A percentile compares a stretch with the other conserved stretches of the same genome.
Evolutionary conservation across 2,797 vertebrate species (phyloP).

Genomic region (Otus scops): DNA sequence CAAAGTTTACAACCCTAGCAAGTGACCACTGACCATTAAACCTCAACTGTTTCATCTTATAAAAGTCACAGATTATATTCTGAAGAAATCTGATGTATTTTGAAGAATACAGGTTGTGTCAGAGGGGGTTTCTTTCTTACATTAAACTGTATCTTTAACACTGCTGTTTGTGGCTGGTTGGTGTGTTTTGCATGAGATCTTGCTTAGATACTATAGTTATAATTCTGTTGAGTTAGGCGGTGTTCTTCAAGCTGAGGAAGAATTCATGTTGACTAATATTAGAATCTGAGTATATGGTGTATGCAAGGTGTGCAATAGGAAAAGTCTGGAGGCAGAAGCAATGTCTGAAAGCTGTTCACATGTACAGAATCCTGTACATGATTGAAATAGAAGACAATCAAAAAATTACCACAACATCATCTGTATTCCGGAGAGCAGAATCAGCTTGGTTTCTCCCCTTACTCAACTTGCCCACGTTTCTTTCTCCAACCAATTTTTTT

Average conservation of each 20-base stretch:
- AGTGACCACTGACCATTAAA: background rate
- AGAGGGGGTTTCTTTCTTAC: background rate
- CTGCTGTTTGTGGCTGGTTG: background rate
- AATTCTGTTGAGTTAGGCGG: background rate
- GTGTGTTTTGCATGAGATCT: background rate
- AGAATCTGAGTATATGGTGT: background rate
- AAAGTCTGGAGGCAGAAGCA: background rate
- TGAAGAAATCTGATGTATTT: background rate
- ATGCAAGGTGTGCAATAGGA: background rate
- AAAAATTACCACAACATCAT: rapidly evolving
- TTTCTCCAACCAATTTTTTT: background rate
- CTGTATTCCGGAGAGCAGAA: background rate
- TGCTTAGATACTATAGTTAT: background rate
- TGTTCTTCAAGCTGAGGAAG: background rate
- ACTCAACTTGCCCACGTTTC: background rate
- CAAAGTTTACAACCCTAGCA: background rate
- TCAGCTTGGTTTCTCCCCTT: background rate
- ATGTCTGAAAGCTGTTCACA: background rate
- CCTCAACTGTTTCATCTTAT: background rate
- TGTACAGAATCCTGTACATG: background rate
- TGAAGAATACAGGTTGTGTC: background rate
- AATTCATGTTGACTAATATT: background rate
- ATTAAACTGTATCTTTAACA: background rate
- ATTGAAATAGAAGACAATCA: background rate
- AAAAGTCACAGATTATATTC: background rate